Conservation (phyloP, 2,113 vertebrate species). For the Xiphophorus maculatus region DNA sequence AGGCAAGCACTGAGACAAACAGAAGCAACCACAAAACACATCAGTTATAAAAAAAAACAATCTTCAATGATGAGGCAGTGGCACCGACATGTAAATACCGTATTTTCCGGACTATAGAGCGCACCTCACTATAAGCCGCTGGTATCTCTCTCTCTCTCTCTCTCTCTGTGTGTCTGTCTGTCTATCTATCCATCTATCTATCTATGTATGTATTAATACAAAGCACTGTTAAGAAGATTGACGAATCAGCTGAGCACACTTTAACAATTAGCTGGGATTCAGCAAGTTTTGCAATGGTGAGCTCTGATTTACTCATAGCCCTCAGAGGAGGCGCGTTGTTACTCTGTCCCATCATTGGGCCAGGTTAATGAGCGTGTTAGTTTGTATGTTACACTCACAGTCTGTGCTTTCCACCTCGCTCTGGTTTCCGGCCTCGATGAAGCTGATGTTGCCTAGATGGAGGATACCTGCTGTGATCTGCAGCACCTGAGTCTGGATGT, state of each 20-base stretch:
- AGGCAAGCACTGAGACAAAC: constrained; percentile 83
- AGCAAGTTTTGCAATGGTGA: constrained; percentile 6
- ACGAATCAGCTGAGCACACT: constrained; percentile 11
- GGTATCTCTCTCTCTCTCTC: no score
- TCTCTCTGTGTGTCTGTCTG: no score
- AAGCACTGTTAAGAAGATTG: constrained; percentile 12
- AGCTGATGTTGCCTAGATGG: constrained; percentile 94
- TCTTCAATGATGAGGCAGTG: neutral
- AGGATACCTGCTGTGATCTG: constrained; percentile 93
- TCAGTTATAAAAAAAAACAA: neutral
- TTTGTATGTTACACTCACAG: constrained; percentile 82
- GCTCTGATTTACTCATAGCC: constrained; percentile 25
- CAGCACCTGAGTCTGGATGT: constrained; percentile 85
- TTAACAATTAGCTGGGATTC: constrained; percentile 25
- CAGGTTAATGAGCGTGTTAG: no score
- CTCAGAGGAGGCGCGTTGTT: neutral
- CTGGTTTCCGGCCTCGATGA: constrained; percentile 93
- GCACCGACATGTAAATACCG: no score
- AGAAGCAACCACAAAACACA: neutral
- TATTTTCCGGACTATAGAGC: no score
- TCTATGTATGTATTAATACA: no score
- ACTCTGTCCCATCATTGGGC: constrained; percentile 5
- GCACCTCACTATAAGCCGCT: no score
- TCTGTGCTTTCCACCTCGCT: constrained; percentile 89
- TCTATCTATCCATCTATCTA: no score